Conservation (phyloP, 2,888 invertebrate species). For the Pilophorus perplexus region DNA sequence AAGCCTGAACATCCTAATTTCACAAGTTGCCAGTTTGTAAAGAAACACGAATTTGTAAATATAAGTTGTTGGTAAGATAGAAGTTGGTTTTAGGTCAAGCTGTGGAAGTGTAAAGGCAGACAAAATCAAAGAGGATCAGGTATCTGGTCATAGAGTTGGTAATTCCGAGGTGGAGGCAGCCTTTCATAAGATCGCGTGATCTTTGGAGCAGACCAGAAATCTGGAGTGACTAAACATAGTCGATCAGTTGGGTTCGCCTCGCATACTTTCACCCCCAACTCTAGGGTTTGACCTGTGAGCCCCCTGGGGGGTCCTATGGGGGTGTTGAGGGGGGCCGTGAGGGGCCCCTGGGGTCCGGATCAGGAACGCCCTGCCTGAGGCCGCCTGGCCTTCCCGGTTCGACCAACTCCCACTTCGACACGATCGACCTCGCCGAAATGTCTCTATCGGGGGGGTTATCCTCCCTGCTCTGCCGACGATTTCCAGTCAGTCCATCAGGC, state of each 20-base stretch:
- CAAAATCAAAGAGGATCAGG: too few relatives aligned
- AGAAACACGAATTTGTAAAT: too few relatives aligned
- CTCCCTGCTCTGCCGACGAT: not conserved
- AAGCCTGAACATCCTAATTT: too few relatives aligned
- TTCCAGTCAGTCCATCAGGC: not conserved
- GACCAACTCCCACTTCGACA: not conserved
- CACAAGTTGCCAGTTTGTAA: too few relatives aligned
- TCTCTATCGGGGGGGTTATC: not conserved
- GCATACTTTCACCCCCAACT: slow-evolving; percentile 31
- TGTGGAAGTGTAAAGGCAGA: too few relatives aligned
- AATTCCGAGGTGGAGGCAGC: not conserved
- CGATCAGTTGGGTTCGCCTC: slow-evolving; percentile 27
- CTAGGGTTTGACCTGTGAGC: slow-evolving; percentile 30
- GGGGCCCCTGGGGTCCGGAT: too few relatives aligned
- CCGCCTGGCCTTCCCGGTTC: not conserved
- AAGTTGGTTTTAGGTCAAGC: too few relatives aligned
- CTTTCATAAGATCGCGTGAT: slow-evolving; percentile 33
- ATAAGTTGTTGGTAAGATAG: too few relatives aligned
- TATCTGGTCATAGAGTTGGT: too few relatives aligned
- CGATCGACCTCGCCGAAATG: slow-evolving; percentile 22
- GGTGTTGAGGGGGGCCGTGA: too few relatives aligned
- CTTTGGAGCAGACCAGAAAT: slow-evolving; percentile 10
- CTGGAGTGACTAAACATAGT: slow-evolving; percentile 27
- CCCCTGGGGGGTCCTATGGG: too few relatives aligned
- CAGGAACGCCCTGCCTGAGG: not conserved